These are phyloP conservation scores for Pegoplata infirma DNA, from an alignment of 2,888 invertebrate species.

Conservation along the genomic window DNA sequence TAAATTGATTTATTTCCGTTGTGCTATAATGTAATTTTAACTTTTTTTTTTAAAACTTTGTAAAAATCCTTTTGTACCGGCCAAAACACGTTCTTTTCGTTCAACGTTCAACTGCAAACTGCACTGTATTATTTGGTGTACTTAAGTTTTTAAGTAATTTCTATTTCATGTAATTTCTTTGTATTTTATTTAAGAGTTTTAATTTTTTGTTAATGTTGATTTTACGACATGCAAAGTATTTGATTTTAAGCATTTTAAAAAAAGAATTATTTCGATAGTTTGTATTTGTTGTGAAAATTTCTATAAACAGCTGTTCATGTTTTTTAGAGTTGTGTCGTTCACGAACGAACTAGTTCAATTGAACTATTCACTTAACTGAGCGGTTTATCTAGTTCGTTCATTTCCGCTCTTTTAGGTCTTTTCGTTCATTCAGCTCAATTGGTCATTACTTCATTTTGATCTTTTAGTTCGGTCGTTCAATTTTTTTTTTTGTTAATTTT, in stretches of 20 bases:
- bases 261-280: background rate
- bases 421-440: no score
- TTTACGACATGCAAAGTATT: slow-evolving; percentile 35
- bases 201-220: slow-evolving; percentile 13
- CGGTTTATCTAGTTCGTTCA: no score
- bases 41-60: background rate
- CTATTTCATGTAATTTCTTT: slow-evolving; percentile 11
- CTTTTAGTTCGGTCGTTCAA: no score
- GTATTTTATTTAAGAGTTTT: slow-evolving; percentile 3
- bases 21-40: background rate
- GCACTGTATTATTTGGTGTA: slow-evolving; percentile 35
- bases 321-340: background rate
- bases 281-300: background rate
- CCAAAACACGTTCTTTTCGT: slow-evolving; percentile 17
- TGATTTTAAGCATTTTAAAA: slow-evolving; percentile 11
- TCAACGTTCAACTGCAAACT: slow-evolving; percentile 31
- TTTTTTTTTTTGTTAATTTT: no score
- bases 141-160: slow-evolving; percentile 32
- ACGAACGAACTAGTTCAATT: background rate
- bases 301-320: slow-evolving; percentile 36
- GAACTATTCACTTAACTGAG: no score
- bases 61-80: background rate
- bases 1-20: background rate
- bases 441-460: no score
- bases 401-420: no score